Conservation (phyloP, 2,888 invertebrate genomes). For the Dusona sp. region DNA sequence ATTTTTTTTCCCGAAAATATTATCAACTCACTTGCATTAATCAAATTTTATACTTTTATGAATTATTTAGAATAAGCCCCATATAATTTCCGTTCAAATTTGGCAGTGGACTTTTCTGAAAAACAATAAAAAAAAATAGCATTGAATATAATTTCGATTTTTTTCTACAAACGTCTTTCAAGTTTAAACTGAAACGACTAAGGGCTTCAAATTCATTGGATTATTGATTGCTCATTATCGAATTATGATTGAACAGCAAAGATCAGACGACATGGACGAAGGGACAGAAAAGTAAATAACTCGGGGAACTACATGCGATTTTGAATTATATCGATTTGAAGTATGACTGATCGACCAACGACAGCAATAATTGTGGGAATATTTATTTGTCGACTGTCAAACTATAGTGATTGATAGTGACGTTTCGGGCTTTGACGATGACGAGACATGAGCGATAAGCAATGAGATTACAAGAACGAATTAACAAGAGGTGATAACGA, state of each 20-base stretch:
- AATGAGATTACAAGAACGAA: conserved; percentile 36
- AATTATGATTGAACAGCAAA: background rate
- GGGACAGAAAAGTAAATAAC: background rate
- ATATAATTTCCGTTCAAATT: background rate
- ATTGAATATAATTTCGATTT: background rate
- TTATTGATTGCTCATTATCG: background rate
- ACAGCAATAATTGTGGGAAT: conserved; percentile 4
- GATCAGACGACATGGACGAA: background rate
- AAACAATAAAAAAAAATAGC: background rate
- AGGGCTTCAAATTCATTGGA: background rate
- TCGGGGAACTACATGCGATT: background rate
- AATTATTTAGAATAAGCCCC: background rate
- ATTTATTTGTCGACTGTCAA: conserved; percentile 26
- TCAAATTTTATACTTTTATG: background rate
- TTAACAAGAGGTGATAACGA: conserved; percentile 42
- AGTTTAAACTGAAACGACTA: background rate
- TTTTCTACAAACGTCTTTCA: background rate
- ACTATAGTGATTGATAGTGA: conserved; percentile 30
- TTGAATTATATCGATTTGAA: conserved; percentile 5
- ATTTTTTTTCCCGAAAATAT: background rate
- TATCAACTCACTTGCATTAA: background rate
- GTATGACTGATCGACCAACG: conserved; percentile 2
- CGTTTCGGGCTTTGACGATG: conserved; percentile 12
- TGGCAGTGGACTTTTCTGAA: background rate
- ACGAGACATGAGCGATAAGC: conserved; percentile 37